phyloP scores from a whole-genome alignment of 2,797 vertebrate species.

The Craterocephalus amniculus region DNA sequence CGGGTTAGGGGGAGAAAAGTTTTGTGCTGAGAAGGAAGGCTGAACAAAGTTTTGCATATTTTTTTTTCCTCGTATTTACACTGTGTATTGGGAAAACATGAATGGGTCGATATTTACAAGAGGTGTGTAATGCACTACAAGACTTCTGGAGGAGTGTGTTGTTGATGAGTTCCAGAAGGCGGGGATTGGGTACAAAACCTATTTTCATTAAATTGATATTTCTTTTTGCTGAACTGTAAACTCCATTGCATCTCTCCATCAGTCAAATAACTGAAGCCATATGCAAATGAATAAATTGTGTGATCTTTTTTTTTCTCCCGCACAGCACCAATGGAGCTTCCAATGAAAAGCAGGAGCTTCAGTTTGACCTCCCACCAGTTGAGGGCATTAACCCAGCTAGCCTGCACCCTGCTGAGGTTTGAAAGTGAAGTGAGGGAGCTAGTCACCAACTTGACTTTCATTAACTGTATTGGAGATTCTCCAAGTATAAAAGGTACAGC shows the following conservation, averaged over 20 bases:
- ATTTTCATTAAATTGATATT: conserved; percentile 55
- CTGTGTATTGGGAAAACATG: conserved; percentile 73
- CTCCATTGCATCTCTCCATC: conserved; percentile 32
- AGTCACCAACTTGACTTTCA: conserved; percentile 81
- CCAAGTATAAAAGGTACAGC: conserved; percentile 83
- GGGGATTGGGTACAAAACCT: conserved; percentile 48
- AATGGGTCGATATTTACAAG: conserved; percentile 77
- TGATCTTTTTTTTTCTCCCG: conserved; percentile 7
- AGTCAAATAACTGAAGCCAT: conserved; percentile 24
- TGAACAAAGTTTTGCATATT: conserved; percentile 80
- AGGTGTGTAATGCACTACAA: conserved; percentile 59
- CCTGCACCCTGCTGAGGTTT: conserved; percentile 85
- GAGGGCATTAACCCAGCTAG: conserved; percentile 86
- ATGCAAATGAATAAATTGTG: conserved; percentile 3
- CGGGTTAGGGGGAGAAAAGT: conserved; percentile 83
- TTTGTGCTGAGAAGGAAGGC: conserved; percentile 74
- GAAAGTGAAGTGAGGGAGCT: conserved; percentile 87
- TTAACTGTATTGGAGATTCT: conserved; percentile 78
- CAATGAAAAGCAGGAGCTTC: conserved; percentile 80
- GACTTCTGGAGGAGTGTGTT: conserved; percentile 51
- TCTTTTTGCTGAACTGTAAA: conserved; percentile 57
- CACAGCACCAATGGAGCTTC: conserved; percentile 82
- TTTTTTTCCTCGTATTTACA: conserved; percentile 71
- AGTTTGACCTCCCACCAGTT: conserved; percentile 90
- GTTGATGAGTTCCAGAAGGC: conserved; percentile 60